Evolutionary conservation across 1,140 invertebrate species (phyloP).

Genomic region (Zaprionus ornatus): DNA sequence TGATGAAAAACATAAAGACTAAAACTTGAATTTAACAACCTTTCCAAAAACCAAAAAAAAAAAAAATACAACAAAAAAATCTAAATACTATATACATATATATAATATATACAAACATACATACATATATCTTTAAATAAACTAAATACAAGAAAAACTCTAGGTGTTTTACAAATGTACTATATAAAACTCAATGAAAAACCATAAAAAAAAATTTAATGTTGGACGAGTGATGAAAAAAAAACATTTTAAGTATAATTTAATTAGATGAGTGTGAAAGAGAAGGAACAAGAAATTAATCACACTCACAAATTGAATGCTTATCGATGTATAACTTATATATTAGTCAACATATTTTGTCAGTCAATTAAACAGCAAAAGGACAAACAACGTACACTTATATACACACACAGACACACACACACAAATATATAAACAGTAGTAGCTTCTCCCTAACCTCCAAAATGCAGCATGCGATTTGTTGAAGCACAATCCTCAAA

Average conservation of each 20-base stretch:
- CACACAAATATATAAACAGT: background rate
- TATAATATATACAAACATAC: conserved; percentile 32
- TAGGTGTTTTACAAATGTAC: conserved; percentile 76
- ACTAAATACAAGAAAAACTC: conserved; percentile 51
- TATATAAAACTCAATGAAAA: conserved; percentile 29
- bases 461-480: conserved; percentile 14
- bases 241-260: conserved; percentile 61
- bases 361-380: conserved; percentile 41
- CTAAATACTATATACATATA: conserved; percentile 42
- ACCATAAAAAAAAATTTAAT: background rate
- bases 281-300: conserved; percentile 13
- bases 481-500: background rate
- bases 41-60: conserved; percentile 51
- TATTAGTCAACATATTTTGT: conserved; percentile 42
- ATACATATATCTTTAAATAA: conserved; percentile 61
- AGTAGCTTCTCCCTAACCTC: conserved; percentile 13
- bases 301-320: conserved; percentile 15
- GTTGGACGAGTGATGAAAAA: conserved; percentile 18
- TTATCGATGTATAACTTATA: conserved; percentile 46
- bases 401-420: background rate
- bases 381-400: conserved; percentile 4
- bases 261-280: conserved; percentile 51
- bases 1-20: conserved; percentile 79
- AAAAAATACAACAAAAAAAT: conserved; percentile 20
- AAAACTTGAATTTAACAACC: conserved; percentile 75